These are phyloP conservation scores for Electrophaes corylata DNA, from an alignment of 2,888 invertebrate genomes.

Conservation along the genomic window DNA sequence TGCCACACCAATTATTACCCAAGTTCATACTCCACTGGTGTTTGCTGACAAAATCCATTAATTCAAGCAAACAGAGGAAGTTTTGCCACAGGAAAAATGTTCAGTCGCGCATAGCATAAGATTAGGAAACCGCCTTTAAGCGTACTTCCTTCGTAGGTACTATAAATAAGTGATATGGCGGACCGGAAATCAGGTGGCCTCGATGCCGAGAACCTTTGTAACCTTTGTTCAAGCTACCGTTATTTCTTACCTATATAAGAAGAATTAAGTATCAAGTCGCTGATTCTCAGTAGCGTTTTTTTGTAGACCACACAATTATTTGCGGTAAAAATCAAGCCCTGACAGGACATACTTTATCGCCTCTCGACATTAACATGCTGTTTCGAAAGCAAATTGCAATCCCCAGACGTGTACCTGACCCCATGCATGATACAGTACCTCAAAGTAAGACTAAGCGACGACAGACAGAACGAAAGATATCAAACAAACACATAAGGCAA, in stretches of 20 bases:
- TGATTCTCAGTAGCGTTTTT: neutral
- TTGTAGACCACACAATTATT: neutral
- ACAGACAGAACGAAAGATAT: neutral
- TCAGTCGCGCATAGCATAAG: conserved; percentile 66
- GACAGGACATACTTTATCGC: neutral
- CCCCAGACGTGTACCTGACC: neutral
- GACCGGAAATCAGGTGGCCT: conserved; percentile 66
- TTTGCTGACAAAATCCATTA: conserved; percentile 41
- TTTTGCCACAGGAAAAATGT: conserved; percentile 60
- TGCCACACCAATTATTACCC: conserved; percentile 22
- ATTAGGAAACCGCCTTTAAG: conserved; percentile 66
- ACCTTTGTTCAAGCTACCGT: conserved; percentile 30
- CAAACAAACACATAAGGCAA: neutral
- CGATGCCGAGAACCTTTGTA: conserved; percentile 48
- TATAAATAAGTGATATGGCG: conserved; percentile 71
- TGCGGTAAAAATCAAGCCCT: conserved; percentile 2
- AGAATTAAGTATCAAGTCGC: neutral
- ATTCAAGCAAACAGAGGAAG: conserved; percentile 59
- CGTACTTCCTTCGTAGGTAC: conserved; percentile 62
- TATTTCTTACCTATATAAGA: conserved; percentile 7
- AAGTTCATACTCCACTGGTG: conserved; percentile 28
- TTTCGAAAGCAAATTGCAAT: neutral
- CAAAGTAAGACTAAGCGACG: neutral
- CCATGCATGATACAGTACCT: neutral
- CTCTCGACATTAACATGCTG: neutral